Base-by-base conservation (phyloP, 2,888 invertebrate genomes). In the Schizotus pectinicornis region DNA sequence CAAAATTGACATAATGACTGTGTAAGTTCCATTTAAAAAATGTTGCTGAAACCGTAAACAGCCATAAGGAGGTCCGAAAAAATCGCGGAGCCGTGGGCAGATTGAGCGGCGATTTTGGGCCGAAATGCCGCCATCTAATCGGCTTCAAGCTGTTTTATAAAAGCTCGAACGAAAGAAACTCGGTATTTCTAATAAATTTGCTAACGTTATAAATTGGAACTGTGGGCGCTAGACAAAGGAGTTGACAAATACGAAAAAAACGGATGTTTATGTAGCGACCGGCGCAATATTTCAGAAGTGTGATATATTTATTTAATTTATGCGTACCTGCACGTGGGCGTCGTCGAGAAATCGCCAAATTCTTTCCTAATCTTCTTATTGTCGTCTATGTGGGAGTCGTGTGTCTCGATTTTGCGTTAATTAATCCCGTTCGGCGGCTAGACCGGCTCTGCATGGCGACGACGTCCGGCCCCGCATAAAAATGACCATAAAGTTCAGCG, bases 401-500 rank as follows among this genome's bases (percentile, higher is more conserved):
- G 22, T 22, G 22, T 22, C 22, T 22, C 22, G 22, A 22, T 22
- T 22, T 22, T 22, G 5, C 22, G 22, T 22, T 22, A 22, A 22
- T 22, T 22, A 22, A 22, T 22, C 22, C 22, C 22, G 22, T 22
- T 22, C 22, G 22, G 22, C 22, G 22, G 22, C 22, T 22, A 22
- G 22, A 22, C 22, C 22, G 22, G 22, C 22, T 22, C 22, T 22
- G n/a, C n/a, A n/a, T n/a, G 22, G 22, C 22, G 22, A 22, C 46
- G 12, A 49, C 39, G 38, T 49, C 39, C 30, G 38, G 43, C 30
- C 43, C 37, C 7, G 36, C 14, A 53, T 46, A 55, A 55, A 55
- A 55, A 55, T 55, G 39, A 37, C 22, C 56, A 49, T 56, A 56
- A 55, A 56, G 56, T 56, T 43, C 56, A 30, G 12, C 31, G 72